Evolutionary conservation across 1,140 invertebrate genomes (phyloP), one percentile per base, ranked within the genome.

Genomic region (Drosophila pruinosa): DNA sequence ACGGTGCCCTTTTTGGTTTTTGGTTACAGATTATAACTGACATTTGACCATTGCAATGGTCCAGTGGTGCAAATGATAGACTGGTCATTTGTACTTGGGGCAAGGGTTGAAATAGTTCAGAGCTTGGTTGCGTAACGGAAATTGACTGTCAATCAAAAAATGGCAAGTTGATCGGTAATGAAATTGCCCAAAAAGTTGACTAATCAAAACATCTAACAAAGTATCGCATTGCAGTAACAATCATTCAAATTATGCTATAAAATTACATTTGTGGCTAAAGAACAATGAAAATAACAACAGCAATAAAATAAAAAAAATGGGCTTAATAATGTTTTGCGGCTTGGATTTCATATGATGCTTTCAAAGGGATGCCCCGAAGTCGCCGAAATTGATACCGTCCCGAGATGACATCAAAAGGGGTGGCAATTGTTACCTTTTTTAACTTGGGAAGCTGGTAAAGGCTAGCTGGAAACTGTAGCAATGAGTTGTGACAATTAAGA

Each of bases 311-410:
- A 17, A 43, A 24, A 38, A 72, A 75, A 88, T 86, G 82, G 82
- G 75, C 26, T 78, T 70, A 73, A 76, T 77, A 80, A 80, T 80
- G 81, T 74, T 68, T 67, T 74, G 77, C 71, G 82, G 81, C 69
- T 88, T 82, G 43, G 36, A 75, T 88, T 88, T 75, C 65, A 78
- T 82, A 82, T 74, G 82, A 88, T 86, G 78, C 78, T 88, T 39
- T 45, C 54, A 26, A 65, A 80, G 70, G 80, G 76, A 61, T 82
- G 78, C 57, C 48, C 52, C 73, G 43, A 74, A 79, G 77, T 82
- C 74, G 75, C 38, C 52, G 73, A 67, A 74, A 81, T 59, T 72
- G 73, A 77, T 81, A 77, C 71, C 72, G 64, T 5, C 54, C 26
- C 58, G 47, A 28, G 47, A 36, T 22, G 38, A 43, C 50, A 1